Evolutionary conservation across 2,113 vertebrate species (phyloP), one percentile per base, ranked within the genome.

Genomic region (Planiliza haematocheilus): DNA sequence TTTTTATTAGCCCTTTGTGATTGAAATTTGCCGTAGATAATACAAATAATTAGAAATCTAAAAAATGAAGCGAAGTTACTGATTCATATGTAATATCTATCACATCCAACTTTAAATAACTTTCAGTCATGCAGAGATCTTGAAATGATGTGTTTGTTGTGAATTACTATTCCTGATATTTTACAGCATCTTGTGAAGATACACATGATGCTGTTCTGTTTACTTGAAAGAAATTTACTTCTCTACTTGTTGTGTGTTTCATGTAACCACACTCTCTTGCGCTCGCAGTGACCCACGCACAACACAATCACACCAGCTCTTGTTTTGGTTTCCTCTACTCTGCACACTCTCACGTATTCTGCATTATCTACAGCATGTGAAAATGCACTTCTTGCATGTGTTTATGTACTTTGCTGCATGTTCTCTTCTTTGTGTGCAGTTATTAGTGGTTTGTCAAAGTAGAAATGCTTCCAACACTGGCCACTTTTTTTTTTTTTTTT

Each of bases 381-480:
- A n/a, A 30, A 5, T 36, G 64, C 10, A 20, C 1, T 30, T 24
- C 72, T 88, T 91, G 20, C 62, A 16, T 62, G 68, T 76, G 24
- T 30, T 30, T 30, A 43, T 64, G 24, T 70, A 8, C 66, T 61
- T 38, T 48, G 13, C 30, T 0, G 8, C 62, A 0, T 66, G 36
- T 38, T 63, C 20, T 1, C n/a, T 58, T 76, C 53, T 62, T 70
- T 84, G 74, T 62, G 64, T 8, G 11, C 46, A 8, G 58, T 8
- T 69, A 49, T 42, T 10, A 30, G 41, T 73, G 46, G 8, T 38
- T 66, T 48, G n/a, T 61, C 18, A 69, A 13, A 50, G 56, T 79
- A 58, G 53, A 65, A 71, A 86, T 87, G 4, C 81, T 93, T 89
- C 87, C 80, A 90, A 73, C 74, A 80, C 45, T 84, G 83, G 77